A percentile compares a stretch with the other conserved stretches of the same genome.
Evolutionary conservation across 2,797 vertebrate species (phyloP).

Genomic region (Tarsius wallacei): DNA sequence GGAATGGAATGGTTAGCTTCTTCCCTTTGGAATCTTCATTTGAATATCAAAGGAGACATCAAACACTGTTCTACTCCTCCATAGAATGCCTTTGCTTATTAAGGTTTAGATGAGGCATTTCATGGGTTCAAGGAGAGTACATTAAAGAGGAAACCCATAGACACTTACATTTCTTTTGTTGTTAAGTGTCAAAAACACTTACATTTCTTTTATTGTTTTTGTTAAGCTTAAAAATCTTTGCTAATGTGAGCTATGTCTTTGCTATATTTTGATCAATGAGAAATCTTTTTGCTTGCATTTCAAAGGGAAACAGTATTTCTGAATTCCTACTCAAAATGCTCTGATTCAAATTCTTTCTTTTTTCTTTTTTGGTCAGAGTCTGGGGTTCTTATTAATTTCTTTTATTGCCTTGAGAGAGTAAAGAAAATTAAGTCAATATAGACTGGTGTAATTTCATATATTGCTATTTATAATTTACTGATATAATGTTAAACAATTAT

Average conservation of each 20-base stretch:
- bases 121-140: not conserved
- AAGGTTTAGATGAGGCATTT: not conserved
- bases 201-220: slow-evolving; percentile 34
- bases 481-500: not conserved
- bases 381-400: slow-evolving; percentile 24
- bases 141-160: not conserved
- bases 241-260: slow-evolving; percentile 39
- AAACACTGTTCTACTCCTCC: not conserved
- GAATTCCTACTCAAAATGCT: slow-evolving; percentile 51
- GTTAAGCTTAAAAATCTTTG: slow-evolving; percentile 56
- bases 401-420: slow-evolving; percentile 46
- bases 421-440: slow-evolving; percentile 45
- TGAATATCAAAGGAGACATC: slow-evolving; percentile 48
- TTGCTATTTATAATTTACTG: slow-evolving; percentile 16
- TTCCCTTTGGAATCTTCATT: not conserved
- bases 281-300: slow-evolving; percentile 49
- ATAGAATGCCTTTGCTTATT: not conserved
- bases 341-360: slow-evolving; percentile 36
- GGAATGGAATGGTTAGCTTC: not conserved
- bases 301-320: slow-evolving; percentile 56
- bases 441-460: not conserved
- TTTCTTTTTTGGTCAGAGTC: not conserved
- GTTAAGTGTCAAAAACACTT: not conserved
- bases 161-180: slow-evolving; percentile 22
- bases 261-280: slow-evolving; percentile 30